phyloP scores from a whole-genome alignment of 1,140 invertebrate genomes.

The Drosophila nigrodunni region DNA sequence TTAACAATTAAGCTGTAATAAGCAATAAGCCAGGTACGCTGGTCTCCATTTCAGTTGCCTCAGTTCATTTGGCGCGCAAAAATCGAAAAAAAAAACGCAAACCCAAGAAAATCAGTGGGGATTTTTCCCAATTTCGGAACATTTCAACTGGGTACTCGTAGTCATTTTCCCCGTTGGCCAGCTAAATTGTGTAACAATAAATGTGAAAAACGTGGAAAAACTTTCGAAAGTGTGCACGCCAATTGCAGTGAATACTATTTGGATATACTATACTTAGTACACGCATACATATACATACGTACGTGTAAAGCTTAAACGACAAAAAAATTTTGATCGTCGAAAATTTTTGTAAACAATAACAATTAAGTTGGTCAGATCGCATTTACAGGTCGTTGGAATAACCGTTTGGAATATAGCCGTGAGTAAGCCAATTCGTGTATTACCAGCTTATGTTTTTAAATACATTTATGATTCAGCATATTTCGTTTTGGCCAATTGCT shows the following conservation, averaged over 20 bases:
- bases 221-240: constrained; percentile 51
- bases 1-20: constrained; percentile 14
- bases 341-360: constrained; percentile 16
- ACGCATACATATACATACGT: background rate
- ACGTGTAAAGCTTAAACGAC: constrained; percentile 3
- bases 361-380: constrained; percentile 24
- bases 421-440: constrained; percentile 28
- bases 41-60: constrained; percentile 6
- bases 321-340: constrained; percentile 2
- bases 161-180: background rate
- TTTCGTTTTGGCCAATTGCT: no score
- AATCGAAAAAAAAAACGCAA: constrained; percentile 4
- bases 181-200: constrained; percentile 34
- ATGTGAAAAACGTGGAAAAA: constrained; percentile 30
- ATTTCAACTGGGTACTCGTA: background rate
- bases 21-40: constrained; percentile 44
- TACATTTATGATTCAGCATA: background rate
- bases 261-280: constrained; percentile 21
- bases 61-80: constrained; percentile 17
- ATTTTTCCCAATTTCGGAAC: background rate
- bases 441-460: constrained; percentile 14
- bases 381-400: background rate
- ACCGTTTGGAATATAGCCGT: constrained; percentile 3
- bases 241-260: constrained; percentile 31
- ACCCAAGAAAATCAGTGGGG: no score